A percentile compares a stretch with the other conserved stretches of the same genome.
Conservation (phyloP, 1,140 invertebrate genomes). For the Drosophila albomicans region DNA sequence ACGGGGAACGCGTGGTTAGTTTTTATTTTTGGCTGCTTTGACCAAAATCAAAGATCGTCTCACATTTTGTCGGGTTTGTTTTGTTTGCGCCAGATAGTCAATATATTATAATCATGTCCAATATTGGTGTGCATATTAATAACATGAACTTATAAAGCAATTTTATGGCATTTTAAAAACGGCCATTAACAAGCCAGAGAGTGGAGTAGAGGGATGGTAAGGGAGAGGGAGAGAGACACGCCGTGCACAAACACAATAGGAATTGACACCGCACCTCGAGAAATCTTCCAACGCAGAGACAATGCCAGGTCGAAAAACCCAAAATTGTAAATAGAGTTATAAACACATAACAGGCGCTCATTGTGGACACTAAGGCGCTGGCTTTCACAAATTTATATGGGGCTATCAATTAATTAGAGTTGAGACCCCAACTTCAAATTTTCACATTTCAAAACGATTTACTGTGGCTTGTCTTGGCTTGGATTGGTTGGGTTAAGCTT, state of each 20-base stretch:
- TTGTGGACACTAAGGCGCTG: slow-evolving; percentile 68
- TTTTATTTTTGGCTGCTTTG: slow-evolving; percentile 42
- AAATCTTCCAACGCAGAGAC: slow-evolving; percentile 19
- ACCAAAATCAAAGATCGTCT: slow-evolving; percentile 69
- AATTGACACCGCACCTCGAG: slow-evolving; percentile 53
- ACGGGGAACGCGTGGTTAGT: slow-evolving; percentile 43
- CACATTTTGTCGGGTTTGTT: slow-evolving; percentile 50
- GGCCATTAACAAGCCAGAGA: slow-evolving; percentile 67
- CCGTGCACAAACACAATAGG: slow-evolving; percentile 76
- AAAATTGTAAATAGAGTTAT: slow-evolving; percentile 80
- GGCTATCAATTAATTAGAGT: slow-evolving; percentile 76
- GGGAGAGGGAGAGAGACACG: slow-evolving; percentile 12
- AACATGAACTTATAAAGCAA: slow-evolving; percentile 78
- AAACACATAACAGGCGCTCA: slow-evolving; percentile 74
- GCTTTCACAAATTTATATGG: slow-evolving; percentile 79
- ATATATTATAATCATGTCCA: slow-evolving; percentile 82
- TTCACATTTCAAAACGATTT: slow-evolving; percentile 57
- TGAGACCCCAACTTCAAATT: slow-evolving; percentile 46
- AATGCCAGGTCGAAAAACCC: slow-evolving; percentile 42
- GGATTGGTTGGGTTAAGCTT: slow-evolving; percentile 1
- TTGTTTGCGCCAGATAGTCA: slow-evolving; percentile 76
- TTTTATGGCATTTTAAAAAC: slow-evolving; percentile 83
- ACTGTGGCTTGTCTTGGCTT: slow-evolving; percentile 5
- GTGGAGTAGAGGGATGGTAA: too few species aligned
- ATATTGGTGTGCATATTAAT: slow-evolving; percentile 82